These are phyloP conservation scores for Pyrochroa serraticornis DNA, from an alignment of 2,888 invertebrate species.

Conservation along the genomic window DNA sequence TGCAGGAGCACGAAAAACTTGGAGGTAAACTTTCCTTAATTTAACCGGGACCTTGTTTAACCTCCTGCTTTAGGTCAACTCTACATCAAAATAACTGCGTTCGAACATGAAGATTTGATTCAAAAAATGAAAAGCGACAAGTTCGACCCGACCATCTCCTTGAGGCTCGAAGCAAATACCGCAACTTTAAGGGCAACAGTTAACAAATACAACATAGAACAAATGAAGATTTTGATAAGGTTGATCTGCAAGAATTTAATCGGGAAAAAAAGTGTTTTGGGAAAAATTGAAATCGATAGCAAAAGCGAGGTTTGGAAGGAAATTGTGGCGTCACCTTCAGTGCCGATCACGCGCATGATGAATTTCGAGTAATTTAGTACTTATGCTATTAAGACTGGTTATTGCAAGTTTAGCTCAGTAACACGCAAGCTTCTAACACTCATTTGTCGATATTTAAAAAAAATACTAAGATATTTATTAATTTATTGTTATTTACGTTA, in stretches of 20 bases:
- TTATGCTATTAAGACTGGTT: conserved; percentile 11
- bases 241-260: conserved; percentile 71
- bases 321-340: conserved; percentile 63
- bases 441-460: too few species aligned
- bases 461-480: too few species aligned
- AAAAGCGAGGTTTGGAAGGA: conserved; percentile 70
- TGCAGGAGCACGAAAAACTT: conserved; percentile 72
- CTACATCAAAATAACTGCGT: conserved; percentile 78
- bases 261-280: conserved; percentile 72
- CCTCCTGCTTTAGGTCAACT: conserved; percentile 64
- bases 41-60: not conserved
- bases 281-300: conserved; percentile 69
- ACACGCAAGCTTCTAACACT: too few species aligned
- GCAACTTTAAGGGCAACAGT: conserved; percentile 68
- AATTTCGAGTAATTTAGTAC: conserved; percentile 60
- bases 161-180: conserved; percentile 72
- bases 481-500: too few species aligned
- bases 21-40: conserved; percentile 60
- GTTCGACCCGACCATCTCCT: conserved; percentile 77
- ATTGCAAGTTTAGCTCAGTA: too few species aligned
- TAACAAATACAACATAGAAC: conserved; percentile 66
- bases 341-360: conserved; percentile 66
- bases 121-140: conserved; percentile 72
- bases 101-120: conserved; percentile 65
- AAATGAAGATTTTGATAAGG: conserved; percentile 70